Base-by-base conservation (phyloP, 2,797 vertebrate species). In the Anguilla pacifica region DNA sequence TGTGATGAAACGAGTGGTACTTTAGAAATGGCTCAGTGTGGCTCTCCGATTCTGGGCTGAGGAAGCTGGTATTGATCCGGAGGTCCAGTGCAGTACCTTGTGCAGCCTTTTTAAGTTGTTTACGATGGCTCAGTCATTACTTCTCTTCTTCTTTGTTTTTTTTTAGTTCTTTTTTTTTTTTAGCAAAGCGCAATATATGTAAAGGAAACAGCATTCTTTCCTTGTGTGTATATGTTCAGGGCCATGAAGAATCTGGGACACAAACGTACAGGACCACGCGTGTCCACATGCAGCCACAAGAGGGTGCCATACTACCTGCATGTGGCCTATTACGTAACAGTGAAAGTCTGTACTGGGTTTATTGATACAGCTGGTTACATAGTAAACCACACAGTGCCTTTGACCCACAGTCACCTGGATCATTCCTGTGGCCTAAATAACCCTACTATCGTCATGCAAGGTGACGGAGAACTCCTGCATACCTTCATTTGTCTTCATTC, bases 351-450 rank as follows among this genome's bases (percentile, higher is more conserved):
- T 35, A 31, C 67, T 85, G 35, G 83, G 25, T 61, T 79, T 88
- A 88, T 88, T 88, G 87, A 57, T 85, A 79, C 64, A 88, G 67
- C 87, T 59, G 83, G 83, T 88, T 85, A 88, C 55, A 79, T 89
- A 86, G 90, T 87, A 89, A 90, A 90, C 90, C 86, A 86, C 89
- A 85, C 85, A 89, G 87, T 89, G 89, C 88, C 87, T 90, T 81
- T 89, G 91, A 92, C 91, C 91, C 84, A 88, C 88, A 85, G 57
- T 91, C 87, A 90, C 91, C 90, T 90, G 89, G 70, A 91, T 89
- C 87, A 91, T 90, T 90, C 91, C 88, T 90, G 88, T 91, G 90
- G 89, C 89, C 89, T 89, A 90, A 82, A 89, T 86, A 72, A 84
- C 51, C 39, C 74, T 49, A 19, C 49, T 57, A 31, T 79, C 31